Evolutionary conservation across 2,113 vertebrate genomes (phyloP).

Genomic region (Asarcornis scutulata): DNA sequence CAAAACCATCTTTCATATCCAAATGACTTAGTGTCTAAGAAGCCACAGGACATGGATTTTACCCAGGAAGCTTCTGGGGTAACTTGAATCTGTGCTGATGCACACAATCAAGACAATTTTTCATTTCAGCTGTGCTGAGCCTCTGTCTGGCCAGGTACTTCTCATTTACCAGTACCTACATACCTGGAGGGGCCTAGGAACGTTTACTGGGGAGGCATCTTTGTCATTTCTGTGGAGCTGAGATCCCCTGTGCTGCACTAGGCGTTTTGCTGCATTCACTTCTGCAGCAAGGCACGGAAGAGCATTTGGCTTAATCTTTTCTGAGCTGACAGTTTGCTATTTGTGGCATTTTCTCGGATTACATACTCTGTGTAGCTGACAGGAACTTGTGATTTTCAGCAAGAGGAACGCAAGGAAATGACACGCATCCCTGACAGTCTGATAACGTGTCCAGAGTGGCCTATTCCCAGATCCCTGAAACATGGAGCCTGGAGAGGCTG

Average conservation of each 20-base stretch:
- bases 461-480: background rate
- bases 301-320: conserved; percentile 59
- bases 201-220: background rate
- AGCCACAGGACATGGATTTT: background rate
- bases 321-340: conserved; percentile 59
- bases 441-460: background rate
- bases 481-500: background rate
- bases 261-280: background rate
- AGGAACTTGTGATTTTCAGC: conserved; percentile 53
- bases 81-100: background rate
- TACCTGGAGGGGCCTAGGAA: background rate
- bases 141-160: background rate
- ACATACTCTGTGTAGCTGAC: conserved; percentile 13
- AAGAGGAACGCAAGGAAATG: conserved; percentile 29
- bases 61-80: background rate
- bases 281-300: background rate
- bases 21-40: background rate
- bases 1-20: background rate
- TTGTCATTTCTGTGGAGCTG: background rate
- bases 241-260: background rate
- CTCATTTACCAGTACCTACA: background rate
- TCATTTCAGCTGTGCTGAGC: background rate
- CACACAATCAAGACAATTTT: background rate
- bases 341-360: conserved; percentile 61
- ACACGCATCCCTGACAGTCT: background rate